phyloP scores from a whole-genome alignment of 1,140 invertebrate species.

The Eufriesea mexicana region DNA sequence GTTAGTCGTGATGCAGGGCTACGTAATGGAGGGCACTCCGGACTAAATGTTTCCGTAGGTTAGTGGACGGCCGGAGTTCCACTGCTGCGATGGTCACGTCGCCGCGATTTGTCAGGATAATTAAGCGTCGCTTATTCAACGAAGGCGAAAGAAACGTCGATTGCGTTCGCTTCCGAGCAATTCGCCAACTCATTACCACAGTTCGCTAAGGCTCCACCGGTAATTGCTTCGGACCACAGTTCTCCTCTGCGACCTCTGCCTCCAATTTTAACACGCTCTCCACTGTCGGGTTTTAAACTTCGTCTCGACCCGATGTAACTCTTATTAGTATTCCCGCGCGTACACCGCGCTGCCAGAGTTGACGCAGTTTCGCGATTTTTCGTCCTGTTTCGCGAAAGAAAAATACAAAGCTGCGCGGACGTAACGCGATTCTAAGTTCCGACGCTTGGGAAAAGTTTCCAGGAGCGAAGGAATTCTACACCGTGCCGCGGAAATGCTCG shows the following conservation, averaged over 20 bases:
- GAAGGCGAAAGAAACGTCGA: conserved; percentile 26
- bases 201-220: not conserved
- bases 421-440: not conserved
- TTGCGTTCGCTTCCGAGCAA: conserved; percentile 25
- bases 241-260: not conserved
- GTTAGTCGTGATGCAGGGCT: not conserved
- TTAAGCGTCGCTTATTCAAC: conserved; percentile 26
- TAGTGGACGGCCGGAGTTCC: not conserved
- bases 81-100: conserved; percentile 3
- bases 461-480: not conserved
- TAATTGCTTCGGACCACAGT: conserved; percentile 13
- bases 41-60: not conserved
- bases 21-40: not conserved
- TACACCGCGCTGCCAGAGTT: too few species aligned
- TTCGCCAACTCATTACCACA: conserved; percentile 19
- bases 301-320: not conserved
- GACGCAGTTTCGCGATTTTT: not conserved
- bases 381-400: not conserved
- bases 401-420: not conserved
- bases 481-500: not conserved
- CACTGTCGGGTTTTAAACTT: not conserved
- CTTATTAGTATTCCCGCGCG: not conserved
- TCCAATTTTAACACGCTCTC: not conserved
- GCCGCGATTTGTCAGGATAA: conserved; percentile 30
- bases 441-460: not conserved